These are phyloP conservation scores for Sphenodon punctatus DNA, from an alignment of 2,797 vertebrate species.

Conservation along the genomic window DNA sequence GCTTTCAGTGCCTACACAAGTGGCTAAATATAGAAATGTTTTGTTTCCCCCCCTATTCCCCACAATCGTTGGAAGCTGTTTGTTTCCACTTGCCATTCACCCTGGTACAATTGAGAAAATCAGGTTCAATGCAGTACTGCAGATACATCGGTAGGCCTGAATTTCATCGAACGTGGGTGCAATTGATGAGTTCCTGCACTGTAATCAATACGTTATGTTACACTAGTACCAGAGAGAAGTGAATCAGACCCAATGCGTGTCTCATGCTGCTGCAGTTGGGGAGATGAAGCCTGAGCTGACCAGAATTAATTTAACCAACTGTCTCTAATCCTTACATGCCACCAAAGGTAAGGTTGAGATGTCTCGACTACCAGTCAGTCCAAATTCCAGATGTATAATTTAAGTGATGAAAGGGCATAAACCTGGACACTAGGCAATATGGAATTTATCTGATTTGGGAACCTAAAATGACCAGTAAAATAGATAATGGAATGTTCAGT, in stretches of 20 bases:
- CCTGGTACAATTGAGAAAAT: constrained; percentile 14
- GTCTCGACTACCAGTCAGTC: background rate
- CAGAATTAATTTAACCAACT: constrained; percentile 64
- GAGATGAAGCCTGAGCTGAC: constrained; percentile 41
- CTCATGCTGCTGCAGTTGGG: constrained; percentile 16
- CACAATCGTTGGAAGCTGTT: constrained; percentile 3
- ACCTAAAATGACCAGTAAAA: constrained; percentile 47
- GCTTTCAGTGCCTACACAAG: background rate
- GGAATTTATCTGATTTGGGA: constrained; percentile 45
- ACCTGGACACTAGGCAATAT: background rate
- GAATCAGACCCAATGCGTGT: background rate
- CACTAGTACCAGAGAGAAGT: background rate
- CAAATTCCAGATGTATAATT: constrained; percentile 27
- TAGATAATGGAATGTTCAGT: constrained; percentile 24
- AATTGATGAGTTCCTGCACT: background rate
- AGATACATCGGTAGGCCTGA: background rate
- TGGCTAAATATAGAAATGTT: background rate
- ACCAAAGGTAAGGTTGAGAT: constrained; percentile 44
- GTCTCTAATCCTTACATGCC: constrained; percentile 48
- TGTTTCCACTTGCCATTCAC: background rate
- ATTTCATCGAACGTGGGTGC: background rate
- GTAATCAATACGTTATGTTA: background rate
- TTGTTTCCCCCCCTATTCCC: background rate
- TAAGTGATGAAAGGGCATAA: constrained; percentile 37
- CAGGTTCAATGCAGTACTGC: background rate